Base-by-base conservation (phyloP, 1,140 invertebrate species). In the Trachelipus rathkii region DNA sequence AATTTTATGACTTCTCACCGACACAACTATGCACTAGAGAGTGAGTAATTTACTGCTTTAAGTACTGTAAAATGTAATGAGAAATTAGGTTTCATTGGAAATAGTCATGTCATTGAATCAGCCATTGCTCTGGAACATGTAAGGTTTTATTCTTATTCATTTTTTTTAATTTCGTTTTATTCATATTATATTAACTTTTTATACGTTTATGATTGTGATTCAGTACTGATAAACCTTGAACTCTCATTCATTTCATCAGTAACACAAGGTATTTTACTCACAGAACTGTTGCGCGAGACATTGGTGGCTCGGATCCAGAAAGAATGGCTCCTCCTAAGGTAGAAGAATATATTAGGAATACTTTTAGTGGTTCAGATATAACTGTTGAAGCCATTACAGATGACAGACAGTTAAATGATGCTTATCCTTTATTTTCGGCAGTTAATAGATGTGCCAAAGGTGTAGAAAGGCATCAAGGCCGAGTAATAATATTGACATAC, bases 261-360 rank as follows among this genome's bases (percentile, higher is more conserved):
- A 33, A 33, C 33, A 33, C 33, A 6, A 33, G 6, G 6, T 33
- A 33, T 33, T 33, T 33, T 19, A 60, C 50, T 15, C 8, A 71
- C 74, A 89, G 91, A 84, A 88, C 85, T 82, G 89, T 93, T 53
- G 91, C 91, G 13, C 88, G 93, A 75, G 95, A 97, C 86, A 94
- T 97, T 84, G 92, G 92, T 71, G 94, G 92, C 5, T 90, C 91
- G 0, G 96, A 98, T 86, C 96, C 96, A 0, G 95, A 98, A 84
- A 87, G 95, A 80, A 98, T 98, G 96, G 88, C 94, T 0, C 92
- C 96, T 5, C 89, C 89, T 0, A 88, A 87, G 66, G 91, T 95
- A 3, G 93, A 91, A 77, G 88, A 92, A 60, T 97, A 97, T 84
- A 86, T 98, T 0, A 86, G 87, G 70, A 85, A 90, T 24, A 75